Conservation (phyloP, 2,113 vertebrate species). For the Anas platyrhynchos region DNA sequence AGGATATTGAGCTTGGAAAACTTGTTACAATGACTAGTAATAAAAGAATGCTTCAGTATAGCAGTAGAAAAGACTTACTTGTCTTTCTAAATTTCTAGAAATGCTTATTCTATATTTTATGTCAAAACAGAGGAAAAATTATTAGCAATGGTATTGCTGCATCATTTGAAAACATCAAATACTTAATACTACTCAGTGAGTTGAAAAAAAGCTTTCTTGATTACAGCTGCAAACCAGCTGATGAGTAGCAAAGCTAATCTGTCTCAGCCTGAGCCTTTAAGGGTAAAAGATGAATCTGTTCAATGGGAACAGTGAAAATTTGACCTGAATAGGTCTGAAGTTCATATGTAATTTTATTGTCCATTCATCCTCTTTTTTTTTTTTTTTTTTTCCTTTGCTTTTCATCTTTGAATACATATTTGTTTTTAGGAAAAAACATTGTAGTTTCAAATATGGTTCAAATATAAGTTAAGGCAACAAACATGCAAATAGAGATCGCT, state of each 20-base stretch:
- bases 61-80: background rate
- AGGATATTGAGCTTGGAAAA: background rate
- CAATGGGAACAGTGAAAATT: background rate
- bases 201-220: background rate
- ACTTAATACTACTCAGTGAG: background rate
- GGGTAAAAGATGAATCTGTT: background rate
- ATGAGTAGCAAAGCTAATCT: background rate
- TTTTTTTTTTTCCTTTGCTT: background rate
- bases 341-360: background rate
- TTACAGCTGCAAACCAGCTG: background rate
- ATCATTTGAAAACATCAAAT: background rate
- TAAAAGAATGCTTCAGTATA: background rate
- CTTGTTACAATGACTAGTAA: background rate
- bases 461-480: background rate
- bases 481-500: background rate
- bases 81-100: background rate
- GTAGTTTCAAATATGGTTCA: background rate
- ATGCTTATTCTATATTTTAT: background rate
- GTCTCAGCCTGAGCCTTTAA: background rate
- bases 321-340: background rate
- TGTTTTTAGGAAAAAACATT: background rate
- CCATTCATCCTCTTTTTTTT: background rate
- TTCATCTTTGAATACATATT: background rate
- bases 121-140: background rate
- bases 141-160: background rate